Evolutionary conservation across 2,797 vertebrate genomes (phyloP).

Genomic region (Halcyon chelicuti): DNA sequence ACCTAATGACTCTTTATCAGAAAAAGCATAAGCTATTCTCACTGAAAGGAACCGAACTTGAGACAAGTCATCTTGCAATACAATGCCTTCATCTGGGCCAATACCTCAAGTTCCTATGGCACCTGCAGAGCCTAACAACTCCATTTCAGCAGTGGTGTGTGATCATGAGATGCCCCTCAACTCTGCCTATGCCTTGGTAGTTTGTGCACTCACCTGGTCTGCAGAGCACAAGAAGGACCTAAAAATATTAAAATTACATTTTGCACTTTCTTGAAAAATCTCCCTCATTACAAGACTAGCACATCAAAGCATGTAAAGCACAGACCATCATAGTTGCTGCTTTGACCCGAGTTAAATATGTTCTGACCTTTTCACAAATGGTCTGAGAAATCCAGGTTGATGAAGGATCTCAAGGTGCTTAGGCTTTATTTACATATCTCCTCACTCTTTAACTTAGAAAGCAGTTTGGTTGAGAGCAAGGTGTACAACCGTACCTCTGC

Average conservation of each 20-base stretch:
- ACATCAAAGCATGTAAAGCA: background rate
- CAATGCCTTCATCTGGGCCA: background rate
- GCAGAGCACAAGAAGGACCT: background rate
- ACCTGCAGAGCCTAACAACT: fast-evolving
- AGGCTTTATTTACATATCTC: background rate
- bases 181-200: background rate
- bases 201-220: background rate
- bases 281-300: background rate
- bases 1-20: background rate
- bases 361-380: background rate
- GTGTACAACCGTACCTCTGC: background rate
- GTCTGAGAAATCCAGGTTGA: background rate
- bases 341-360: background rate
- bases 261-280: background rate
- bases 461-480: background rate
- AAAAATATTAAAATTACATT: background rate
- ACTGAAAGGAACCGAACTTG: background rate
- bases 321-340: background rate
- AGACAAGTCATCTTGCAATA: background rate
- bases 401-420: background rate
- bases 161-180: background rate
- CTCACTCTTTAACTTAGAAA: background rate
- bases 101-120: background rate
- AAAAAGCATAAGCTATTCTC: background rate
- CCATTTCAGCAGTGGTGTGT: background rate